Evolutionary conservation across 2,113 vertebrate species (phyloP), one percentile per base, ranked within the genome.

Genomic region (Microtus oregoni): DNA sequence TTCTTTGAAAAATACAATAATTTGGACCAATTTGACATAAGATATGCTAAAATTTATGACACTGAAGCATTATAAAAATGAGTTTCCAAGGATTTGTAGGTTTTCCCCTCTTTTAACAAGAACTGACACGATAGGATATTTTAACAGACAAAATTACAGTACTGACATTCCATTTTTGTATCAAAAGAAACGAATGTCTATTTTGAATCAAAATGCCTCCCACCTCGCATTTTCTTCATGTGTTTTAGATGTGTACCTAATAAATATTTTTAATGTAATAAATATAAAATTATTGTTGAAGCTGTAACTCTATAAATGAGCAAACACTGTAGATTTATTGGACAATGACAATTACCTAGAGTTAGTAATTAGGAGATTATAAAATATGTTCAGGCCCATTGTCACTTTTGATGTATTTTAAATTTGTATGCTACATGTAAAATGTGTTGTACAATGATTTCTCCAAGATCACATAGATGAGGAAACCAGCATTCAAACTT

Each of bases 1-100:
- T 70, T 95, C 44, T 92, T 95, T 90, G 55, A 90, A 91, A 97
- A 95, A 58, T 88, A 92, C 6, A 93, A 82, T 86, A 92, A 82
- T 90, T 94, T 86, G 15, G 88, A 82, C 41, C 10, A 96, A 95
- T 26, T 95, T 41, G 92, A 20, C 47, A 95, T 73, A 91, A 89
- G 95, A 97, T 73, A 91, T 83, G n/a, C 38, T 92, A 89, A 96
- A 95, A 90, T 38, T 2, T 86, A 50, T 83, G 89, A 91, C 41
- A 75, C 70, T 78, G 67, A 91, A 63, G 92, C 17, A 95, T 83
- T 96, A 79, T 87, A 94, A 96, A 96, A 96, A 96, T 89, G 5
- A 93, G 30, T 77, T 92, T 94, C 14, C 86, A 41, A 92, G 35
- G 20, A 91, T 86, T 93, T 19, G 3, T 94, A 94, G 41, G 10